Percentiles rank a stretch among this genome's conserved stretches.
Conservation (phyloP, 2,113 vertebrate species). For the Chaetodon trifascialis region DNA sequence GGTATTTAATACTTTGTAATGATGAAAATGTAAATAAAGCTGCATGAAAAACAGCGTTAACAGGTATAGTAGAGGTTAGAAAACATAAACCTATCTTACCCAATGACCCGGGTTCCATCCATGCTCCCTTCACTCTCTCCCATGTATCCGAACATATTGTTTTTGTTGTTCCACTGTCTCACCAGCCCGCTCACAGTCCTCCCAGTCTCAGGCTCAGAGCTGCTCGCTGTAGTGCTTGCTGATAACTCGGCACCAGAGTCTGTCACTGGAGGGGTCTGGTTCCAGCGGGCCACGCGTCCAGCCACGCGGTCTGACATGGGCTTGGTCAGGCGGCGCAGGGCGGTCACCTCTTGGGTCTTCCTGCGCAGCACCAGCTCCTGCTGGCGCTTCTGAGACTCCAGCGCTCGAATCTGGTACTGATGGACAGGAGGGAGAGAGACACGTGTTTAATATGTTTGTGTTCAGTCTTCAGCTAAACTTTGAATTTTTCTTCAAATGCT, state of each 20-base stretch:
- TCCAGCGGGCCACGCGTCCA: constrained; percentile 83
- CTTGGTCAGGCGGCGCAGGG: constrained; percentile 92
- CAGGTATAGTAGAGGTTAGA: no score
- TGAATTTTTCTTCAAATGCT: background rate
- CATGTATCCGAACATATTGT: constrained; percentile 88
- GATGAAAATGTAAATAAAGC: no score
- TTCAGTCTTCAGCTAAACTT: background rate
- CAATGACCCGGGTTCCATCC: constrained; percentile 74
- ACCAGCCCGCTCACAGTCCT: constrained; percentile 94
- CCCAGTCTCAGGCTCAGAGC: constrained; percentile 88
- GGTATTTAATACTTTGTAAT: no score
- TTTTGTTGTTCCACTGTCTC: constrained; percentile 95
- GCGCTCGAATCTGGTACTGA: constrained; percentile 95
- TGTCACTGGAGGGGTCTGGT: constrained; percentile 66
- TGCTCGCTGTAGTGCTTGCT: constrained; percentile 86
- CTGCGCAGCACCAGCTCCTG: constrained; percentile 95
- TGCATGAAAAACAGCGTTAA: background rate
- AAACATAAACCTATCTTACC: constrained; percentile 49
- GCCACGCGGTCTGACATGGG: constrained; percentile 93
- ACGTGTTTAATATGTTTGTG: background rate
- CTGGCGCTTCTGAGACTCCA: constrained; percentile 97
- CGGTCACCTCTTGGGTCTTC: constrained; percentile 96
- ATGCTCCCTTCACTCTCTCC: constrained; percentile 82
- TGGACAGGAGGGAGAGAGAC: background rate
- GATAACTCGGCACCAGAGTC: constrained; percentile 93